Evolutionary conservation across 2,888 invertebrate species (phyloP), one percentile per base, ranked within the genome.

Genomic region (Drosophila meridionalis): DNA sequence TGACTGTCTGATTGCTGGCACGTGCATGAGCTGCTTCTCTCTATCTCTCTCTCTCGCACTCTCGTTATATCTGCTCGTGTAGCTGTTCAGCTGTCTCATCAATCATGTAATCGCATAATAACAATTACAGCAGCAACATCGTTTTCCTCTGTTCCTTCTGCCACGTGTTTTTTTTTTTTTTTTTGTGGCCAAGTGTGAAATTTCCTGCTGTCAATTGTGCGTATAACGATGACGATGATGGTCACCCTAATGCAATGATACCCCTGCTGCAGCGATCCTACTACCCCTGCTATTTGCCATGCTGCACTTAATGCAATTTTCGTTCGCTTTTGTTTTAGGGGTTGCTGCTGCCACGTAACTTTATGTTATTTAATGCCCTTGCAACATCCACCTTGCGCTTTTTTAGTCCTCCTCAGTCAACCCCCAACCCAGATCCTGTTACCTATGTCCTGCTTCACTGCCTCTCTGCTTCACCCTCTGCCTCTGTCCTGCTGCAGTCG

Each of bases 341-440:
- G 83, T 72, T 84, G 88, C 81, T 50, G 28, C 42, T 87, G 85
- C 81, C 40, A 32, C 42, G 34, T 12, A 67, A 69, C 69, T 73
- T 71, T 53, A 45, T 69, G 83, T 86, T 74, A 84, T 76, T 89
- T 56, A 89, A 89, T 87, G 78, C 83, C 58, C 88, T 79, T 70
- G 73, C 90, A 85, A 89, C 89, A 87, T 85, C 84, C 84, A 85
- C 84, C 84, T 85, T 85, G 84, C 84, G 90, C 89, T 89, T 89
- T 84, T 55, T 43, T 40, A 36, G 34, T 30, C 6, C 26, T 45
- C 32, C 65, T 50, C 57, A 42, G 59, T 47, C 59, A 60, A 58
- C 59, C 66, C 57, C 48, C 69, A 65, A 50, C 69, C 70, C 83
- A 60, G 57, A 42, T 50, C 76, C 61, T 53, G 40, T 47, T 61